Base-by-base conservation (phyloP, 2,113 vertebrate species). In the Nesoenas mayeri region DNA sequence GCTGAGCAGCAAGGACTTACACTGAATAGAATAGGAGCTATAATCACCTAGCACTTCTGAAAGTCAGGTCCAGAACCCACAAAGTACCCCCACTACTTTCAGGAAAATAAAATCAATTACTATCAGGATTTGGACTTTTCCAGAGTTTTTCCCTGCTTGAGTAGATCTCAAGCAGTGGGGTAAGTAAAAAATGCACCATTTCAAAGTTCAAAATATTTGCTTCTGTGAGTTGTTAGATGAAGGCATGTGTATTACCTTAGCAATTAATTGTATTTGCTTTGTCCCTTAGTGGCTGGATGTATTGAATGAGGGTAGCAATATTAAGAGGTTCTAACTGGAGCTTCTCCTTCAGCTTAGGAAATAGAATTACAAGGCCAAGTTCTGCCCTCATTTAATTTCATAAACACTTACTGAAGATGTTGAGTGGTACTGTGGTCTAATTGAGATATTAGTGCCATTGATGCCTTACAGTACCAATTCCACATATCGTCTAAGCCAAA, bases 381-480 rank as follows among this genome's bases (percentile, higher is more conserved):
- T 90, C 47, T 93, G 57, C 34, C 38, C 54, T 90, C 34, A 56
- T 95, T 92, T 92, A 70, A 40, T 94, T 91, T 87, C 17, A 32
- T 85, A 71, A 91, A 96, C 26, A 31, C 38, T 78, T 50, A 54
- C 40, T 75, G 90, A 89, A 91, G 53, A 71, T 36, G 16, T 13
- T 85, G 54, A 83, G 44, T 38, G 28, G 51, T 69, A 42, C 40
- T 83, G 13, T 29, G 58, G 54, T 88, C 65, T 91, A 80, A 66
- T 26, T 15, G 69, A 57, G 57, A 84, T 88, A 93, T 69, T 44
- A 40, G 4, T 73, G 26, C 53, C 80, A 50, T 42, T 64, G 28
- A 47, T 77, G 42, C 12, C 38, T 64, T 34, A 56, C 66, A 62
- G 77, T 69, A 54, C 32, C 53, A 20, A 54, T 69, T 89, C 47